A percentile compares a stretch with the other conserved stretches of the same genome.
phyloP scores from a whole-genome alignment of 2,113 vertebrate genomes.

The Spea bombifrons region DNA sequence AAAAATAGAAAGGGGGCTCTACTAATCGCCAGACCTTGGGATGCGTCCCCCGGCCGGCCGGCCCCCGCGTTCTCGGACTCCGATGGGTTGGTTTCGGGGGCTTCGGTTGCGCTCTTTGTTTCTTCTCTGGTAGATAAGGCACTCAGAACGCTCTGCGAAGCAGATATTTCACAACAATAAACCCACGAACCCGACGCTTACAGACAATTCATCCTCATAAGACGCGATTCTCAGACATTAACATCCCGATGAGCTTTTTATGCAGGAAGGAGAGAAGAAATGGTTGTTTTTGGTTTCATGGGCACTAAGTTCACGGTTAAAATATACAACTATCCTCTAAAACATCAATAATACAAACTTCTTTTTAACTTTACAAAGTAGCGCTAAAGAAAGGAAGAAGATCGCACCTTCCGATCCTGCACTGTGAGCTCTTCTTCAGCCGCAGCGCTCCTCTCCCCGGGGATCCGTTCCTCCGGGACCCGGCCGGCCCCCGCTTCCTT shows the following conservation, averaged over 20 bases:
- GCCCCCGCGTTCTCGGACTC: constrained; percentile 48
- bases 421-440: constrained; percentile 48
- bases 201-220: no score
- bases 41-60: neutral
- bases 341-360: no score
- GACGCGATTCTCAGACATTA: no score
- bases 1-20: no score
- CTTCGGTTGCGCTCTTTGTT: neutral
- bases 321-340: no score
- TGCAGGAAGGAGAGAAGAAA: no score
- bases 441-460: neutral
- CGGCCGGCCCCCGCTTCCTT: accelerated
- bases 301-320: no score
- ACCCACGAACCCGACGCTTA: no score
- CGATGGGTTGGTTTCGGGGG: constrained; percentile 26
- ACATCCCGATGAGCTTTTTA: no score
- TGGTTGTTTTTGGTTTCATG: no score
- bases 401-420: constrained; percentile 30
- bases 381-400: no score
- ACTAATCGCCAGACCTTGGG: constrained; percentile 25
- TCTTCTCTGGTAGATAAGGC: constrained; percentile 47
- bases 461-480: neutral
- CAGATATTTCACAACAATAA: neutral
- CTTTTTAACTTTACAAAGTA: no score
- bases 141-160: constrained; percentile 52